A percentile compares a stretch with the other conserved stretches of the same genome.
phyloP scores from a whole-genome alignment of 2,888 invertebrate genomes.

The Agonopterix subpropinquella region DNA sequence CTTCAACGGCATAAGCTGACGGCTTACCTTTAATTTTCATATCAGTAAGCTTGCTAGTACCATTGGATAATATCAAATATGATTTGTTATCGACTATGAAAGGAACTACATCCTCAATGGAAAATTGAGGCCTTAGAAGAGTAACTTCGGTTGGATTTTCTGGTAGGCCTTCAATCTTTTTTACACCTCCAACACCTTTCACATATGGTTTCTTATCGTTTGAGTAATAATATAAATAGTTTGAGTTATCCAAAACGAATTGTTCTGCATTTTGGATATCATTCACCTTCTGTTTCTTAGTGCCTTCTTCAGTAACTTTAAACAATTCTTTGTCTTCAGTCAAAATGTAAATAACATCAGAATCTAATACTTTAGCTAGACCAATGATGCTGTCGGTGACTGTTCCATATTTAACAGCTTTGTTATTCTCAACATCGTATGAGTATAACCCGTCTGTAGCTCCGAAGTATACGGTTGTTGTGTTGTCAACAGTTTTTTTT shows the following conservation, averaged over 20 bases:
- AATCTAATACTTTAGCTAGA: constrained; percentile 47
- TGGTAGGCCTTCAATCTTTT: constrained; percentile 41
- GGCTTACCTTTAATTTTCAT: constrained; percentile 32
- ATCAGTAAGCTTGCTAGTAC: constrained; percentile 23
- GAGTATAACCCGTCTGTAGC: constrained; percentile 44
- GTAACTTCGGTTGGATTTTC: constrained; percentile 21
- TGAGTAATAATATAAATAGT: constrained; percentile 47
- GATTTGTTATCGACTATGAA: constrained; percentile 29
- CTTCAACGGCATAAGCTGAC: constrained; percentile 42
- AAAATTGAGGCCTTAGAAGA: constrained; percentile 38
- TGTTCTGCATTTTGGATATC: constrained; percentile 37
- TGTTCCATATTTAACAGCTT: constrained; percentile 45
- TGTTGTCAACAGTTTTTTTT: constrained; percentile 32
- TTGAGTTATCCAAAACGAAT: constrained; percentile 54
- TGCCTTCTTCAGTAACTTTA: constrained; percentile 41
- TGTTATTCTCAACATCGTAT: constrained; percentile 36
- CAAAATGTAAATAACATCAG: constrained; percentile 38
- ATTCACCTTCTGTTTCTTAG: constrained; percentile 29
- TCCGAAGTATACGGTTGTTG: constrained; percentile 41
- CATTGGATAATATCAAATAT: constrained; percentile 36
- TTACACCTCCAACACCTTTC: constrained; percentile 24
- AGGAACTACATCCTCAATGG: constrained; percentile 29
- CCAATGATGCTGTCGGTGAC: constrained; percentile 48
- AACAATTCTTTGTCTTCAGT: constrained; percentile 33
- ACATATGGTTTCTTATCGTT: constrained; percentile 35